Evolutionary conservation across 2,797 vertebrate species (phyloP).

Genomic region (Dendrocincla fuliginosa): DNA sequence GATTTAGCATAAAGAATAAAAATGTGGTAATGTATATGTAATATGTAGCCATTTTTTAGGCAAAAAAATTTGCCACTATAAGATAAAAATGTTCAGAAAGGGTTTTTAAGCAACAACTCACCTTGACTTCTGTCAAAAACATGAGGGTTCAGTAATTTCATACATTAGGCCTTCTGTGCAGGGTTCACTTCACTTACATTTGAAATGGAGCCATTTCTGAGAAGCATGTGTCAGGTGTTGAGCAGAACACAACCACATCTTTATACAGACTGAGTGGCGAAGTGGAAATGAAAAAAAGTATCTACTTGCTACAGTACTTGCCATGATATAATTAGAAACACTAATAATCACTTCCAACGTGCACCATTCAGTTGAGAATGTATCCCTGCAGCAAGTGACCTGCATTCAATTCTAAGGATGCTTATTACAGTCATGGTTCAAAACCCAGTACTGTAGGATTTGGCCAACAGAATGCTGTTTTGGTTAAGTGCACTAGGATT

Average conservation of each 20-base stretch:
- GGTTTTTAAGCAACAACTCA: not conserved
- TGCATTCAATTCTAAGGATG: not conserved
- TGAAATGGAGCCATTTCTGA: conserved; percentile 42
- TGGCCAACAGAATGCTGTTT: not conserved
- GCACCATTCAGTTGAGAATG: not conserved
- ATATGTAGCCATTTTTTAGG: not conserved
- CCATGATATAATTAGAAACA: not conserved
- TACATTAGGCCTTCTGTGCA: not conserved
- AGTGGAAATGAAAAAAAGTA: not conserved
- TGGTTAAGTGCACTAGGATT: not conserved
- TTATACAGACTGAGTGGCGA: not conserved
- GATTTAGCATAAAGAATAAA: conserved; percentile 42
- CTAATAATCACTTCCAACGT: not conserved
- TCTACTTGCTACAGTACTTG: conserved; percentile 5
- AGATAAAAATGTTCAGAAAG: not conserved
- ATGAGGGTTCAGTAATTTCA: not conserved
- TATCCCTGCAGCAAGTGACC: not conserved
- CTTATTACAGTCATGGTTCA: not conserved
- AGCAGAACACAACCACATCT: conserved; percentile 7
- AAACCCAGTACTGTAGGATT: not conserved
- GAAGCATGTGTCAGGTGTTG: conserved; percentile 17
- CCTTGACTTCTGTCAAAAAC: not conserved
- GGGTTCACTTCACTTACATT: not conserved
- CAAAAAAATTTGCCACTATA: not conserved
- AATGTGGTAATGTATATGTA: not conserved